Base-by-base conservation (phyloP, 2,113 vertebrate genomes). In the Microcebus griseorufus region DNA sequence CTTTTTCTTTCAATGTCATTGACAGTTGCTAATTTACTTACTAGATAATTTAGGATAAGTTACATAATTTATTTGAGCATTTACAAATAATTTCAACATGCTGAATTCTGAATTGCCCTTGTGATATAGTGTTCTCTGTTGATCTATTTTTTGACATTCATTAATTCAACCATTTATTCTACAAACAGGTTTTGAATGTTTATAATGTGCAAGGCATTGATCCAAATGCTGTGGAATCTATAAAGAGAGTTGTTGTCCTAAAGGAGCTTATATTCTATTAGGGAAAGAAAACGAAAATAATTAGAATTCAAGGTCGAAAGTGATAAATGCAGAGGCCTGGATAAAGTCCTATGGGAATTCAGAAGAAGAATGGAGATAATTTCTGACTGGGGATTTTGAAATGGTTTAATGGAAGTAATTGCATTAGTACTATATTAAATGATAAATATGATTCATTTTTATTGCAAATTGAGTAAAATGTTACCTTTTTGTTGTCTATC, bases 1-100 rank as follows among this genome's bases (percentile, higher is more conserved):
- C 93, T 67, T 94, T 94, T 97, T 95, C 42, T 97, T 93, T 96
- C 80, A 93, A 97, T 95, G 89, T 92, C 96, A 95, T 93, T 98
- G 97, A 94, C 58, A 97, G 76, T 96, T 91, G 62, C 51, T 97
- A 94, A 97, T 98, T 97, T 90, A 93, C 80, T 96, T 96, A 97
- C 53, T 90, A 96, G 95, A 96, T 96, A 97, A 97, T 97, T 98
- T 96, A 82, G 42, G 29, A 75, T 88, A 88, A 98, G 88, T 53
- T 93, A 51, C 17, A 95, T 92, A 98, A 97, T 93, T 58, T 96
- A 90, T 90, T 95, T 97, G 90, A 94, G 90, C 80, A 88, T 67
- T 97, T 97, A 90, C 37, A 98, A 97, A 97, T 81, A 97, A 96
- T 79, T 94, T 85, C 8, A 97, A 76, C n/a, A 60, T 72, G 42